These are phyloP conservation scores for Nemoura dubitans DNA, from an alignment of 2,888 invertebrate species.

Conservation along the genomic window DNA sequence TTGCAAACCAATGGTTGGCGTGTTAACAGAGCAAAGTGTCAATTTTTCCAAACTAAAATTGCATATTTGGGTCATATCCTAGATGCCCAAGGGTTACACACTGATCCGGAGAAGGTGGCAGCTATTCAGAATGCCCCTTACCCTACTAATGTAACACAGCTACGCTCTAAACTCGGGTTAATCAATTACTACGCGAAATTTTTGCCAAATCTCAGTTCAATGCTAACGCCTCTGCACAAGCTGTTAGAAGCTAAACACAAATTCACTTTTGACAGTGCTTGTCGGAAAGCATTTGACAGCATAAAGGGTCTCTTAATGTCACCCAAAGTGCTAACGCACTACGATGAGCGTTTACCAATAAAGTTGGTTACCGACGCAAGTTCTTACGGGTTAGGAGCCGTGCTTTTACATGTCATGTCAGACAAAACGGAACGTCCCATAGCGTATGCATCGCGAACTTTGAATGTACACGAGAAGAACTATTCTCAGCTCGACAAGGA, in stretches of 20 bases:
- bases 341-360: background rate
- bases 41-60: no score
- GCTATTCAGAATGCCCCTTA: conserved; percentile 21
- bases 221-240: background rate
- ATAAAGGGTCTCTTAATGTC: no score
- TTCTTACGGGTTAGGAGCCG: background rate
- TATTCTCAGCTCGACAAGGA: no score
- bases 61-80: conserved; percentile 19
- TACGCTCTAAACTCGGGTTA: conserved; percentile 9
- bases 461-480: no score
- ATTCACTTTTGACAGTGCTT: background rate
- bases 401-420: background rate
- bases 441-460: background rate
- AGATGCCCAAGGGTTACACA: conserved; percentile 27
- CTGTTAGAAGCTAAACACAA: background rate
- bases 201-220: background rate
- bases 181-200: conserved; percentile 39
- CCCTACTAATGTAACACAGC: conserved; percentile 20
- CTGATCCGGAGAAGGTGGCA: conserved; percentile 29
- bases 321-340: background rate
- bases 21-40: no score
- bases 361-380: background rate
- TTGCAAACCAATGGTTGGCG: no score
- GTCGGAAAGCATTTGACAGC: background rate
- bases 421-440: background rate